phyloP scores from a whole-genome alignment of 2,888 invertebrate genomes.

The Ennomos erosarius region DNA sequence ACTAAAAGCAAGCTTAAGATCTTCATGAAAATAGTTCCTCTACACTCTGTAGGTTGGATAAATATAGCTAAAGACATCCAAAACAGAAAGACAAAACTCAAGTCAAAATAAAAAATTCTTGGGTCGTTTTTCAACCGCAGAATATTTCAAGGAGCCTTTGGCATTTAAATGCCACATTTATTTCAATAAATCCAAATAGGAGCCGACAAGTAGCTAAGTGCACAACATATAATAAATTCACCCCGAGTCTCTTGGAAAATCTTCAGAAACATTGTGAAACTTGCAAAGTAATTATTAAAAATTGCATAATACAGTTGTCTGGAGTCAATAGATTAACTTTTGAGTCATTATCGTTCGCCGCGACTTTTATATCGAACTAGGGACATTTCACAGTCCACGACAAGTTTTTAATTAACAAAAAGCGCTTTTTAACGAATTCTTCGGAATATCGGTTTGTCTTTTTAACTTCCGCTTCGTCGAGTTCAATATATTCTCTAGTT shows the following conservation, averaged over 20 bases:
- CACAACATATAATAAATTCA: not conserved
- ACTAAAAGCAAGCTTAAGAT: too few relatives aligned
- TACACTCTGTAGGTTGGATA: too few relatives aligned
- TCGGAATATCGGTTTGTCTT: constrained; percentile 37
- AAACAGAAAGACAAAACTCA: not conserved
- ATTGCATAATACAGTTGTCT: constrained; percentile 42
- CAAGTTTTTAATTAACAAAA: constrained; percentile 33
- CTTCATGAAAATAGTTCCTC: too few relatives aligned
- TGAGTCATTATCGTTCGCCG: constrained; percentile 38
- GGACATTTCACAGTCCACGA: constrained; percentile 13
- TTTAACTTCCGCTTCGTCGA: constrained; percentile 45
- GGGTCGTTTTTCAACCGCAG: constrained; percentile 1
- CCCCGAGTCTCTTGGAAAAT: constrained; percentile 7
- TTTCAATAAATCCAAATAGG: constrained; percentile 13
- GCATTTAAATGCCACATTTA: constrained; percentile 5
- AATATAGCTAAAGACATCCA: too few relatives aligned
- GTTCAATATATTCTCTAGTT: constrained; percentile 43
- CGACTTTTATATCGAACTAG: constrained; percentile 35
- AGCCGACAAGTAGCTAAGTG: not conserved
- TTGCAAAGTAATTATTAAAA: constrained; percentile 37
- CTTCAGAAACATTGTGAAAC: constrained; percentile 25
- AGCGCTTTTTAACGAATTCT: constrained; percentile 32
- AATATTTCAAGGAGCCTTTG: constrained; percentile 5
- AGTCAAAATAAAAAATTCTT: not conserved
- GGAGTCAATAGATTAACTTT: constrained; percentile 41